Base-by-base conservation (phyloP, 1,140 invertebrate species). In the Anagrus nilaparvatae region DNA sequence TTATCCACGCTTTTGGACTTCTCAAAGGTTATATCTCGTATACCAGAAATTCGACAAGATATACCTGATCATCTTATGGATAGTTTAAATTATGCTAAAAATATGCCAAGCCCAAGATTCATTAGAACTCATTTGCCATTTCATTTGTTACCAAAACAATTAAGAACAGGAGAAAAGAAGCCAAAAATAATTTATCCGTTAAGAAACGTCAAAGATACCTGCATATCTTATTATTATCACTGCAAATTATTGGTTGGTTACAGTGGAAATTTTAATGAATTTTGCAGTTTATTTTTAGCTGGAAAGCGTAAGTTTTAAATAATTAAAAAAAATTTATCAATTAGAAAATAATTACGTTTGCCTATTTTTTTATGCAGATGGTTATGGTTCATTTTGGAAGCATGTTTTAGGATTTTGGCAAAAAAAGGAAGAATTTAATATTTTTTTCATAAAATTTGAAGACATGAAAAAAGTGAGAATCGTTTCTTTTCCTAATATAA, bases 151-250 rank as follows among this genome's bases (percentile, higher is more conserved):
- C 82, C 84, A 0, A 63, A 63, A 8, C 65, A 76, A 52, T 56
- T 79, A 17, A 66, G 67, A 53, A 63, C 56, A 18, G 63, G 67
- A 36, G 58, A 58, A 5, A 60, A 59, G 0, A 67, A 66, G 24
- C 65, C 73, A 5, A 73, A 71, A 75, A 77, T 89, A 1, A 77
- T 90, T 38, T 89, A 88, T 50, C 74, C 88, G 0, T 72, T 75
- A 1, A 73, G 87, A 49, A 86, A 89, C 60, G 79, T 84, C 0
- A 89, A 87, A 61, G 87, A 91, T 57, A 77, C 77, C 1, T 77
- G 77, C 19, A 73, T 89, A 3, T 87, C 84, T 0, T 86, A 81
- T 55, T 89, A 74, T 54, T 75, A 88, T 60, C 82, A 56, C 24
- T 72, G 72, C 52, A 70, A 67, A 29, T 56, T 77, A 8, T 61